These are phyloP conservation scores for Drosophila kepulauana DNA, from an alignment of 1,140 invertebrate species.

Conservation along the genomic window DNA sequence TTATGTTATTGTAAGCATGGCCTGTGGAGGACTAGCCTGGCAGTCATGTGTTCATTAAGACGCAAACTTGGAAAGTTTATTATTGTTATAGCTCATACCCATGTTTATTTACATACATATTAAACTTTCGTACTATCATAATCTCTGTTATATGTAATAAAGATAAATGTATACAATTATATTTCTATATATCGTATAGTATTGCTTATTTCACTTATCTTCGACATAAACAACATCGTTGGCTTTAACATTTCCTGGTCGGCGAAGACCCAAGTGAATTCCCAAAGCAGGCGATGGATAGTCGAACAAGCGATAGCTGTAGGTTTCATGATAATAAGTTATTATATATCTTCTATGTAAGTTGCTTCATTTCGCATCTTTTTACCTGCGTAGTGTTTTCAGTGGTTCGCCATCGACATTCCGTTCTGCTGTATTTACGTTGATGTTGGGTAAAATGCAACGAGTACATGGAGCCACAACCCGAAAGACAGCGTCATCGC, in stretches of 20 bases:
- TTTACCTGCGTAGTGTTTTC: slow-evolving; percentile 85
- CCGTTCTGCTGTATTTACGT: slow-evolving; percentile 86
- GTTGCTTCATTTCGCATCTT: not conserved
- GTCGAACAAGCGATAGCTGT: slow-evolving; percentile 73
- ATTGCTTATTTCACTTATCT: slow-evolving; percentile 39
- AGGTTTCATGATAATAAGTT: not conserved
- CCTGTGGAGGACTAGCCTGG: slow-evolving; percentile 94
- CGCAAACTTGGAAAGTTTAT: slow-evolving; percentile 7
- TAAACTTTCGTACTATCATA: slow-evolving; percentile 65
- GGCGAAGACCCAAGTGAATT: slow-evolving; percentile 76
- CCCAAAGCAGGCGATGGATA: slow-evolving; percentile 74
- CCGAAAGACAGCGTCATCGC: slow-evolving; percentile 81
- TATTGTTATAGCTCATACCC: slow-evolving; percentile 38
- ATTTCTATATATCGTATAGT: slow-evolving; percentile 23
- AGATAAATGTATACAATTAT: slow-evolving; percentile 62
- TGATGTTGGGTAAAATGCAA: slow-evolving; percentile 87
- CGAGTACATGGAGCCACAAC: slow-evolving; percentile 84
- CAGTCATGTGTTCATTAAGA: slow-evolving; percentile 87
- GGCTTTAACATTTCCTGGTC: slow-evolving; percentile 58
- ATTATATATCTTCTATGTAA: not conserved
- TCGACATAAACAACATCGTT: slow-evolving; percentile 77
- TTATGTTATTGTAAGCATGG: slow-evolving; percentile 94
- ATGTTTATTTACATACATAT: slow-evolving; percentile 63
- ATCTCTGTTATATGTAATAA: slow-evolving; percentile 77
- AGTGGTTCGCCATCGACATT: slow-evolving; percentile 86